A percentile compares a stretch with the other conserved stretches of the same genome.
Conservation (phyloP, 2,888 invertebrate genomes). For the Stenolophus ochropezus region DNA sequence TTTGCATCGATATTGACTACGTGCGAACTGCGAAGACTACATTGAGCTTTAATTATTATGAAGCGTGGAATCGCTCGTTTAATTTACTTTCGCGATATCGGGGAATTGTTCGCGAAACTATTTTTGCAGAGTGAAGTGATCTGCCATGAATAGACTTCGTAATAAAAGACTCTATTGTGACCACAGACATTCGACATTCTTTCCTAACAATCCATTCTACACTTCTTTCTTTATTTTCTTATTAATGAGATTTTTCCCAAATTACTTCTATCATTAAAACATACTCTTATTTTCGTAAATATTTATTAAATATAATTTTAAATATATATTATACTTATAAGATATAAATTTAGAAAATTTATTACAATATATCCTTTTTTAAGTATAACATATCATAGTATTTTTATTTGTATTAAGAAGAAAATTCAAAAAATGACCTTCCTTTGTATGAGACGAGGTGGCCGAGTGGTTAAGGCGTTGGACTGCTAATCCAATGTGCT, state of each 20-base stretch:
- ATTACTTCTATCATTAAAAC: neutral
- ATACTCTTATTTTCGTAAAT: neutral
- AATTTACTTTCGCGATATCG: conserved; percentile 52
- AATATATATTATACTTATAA: neutral
- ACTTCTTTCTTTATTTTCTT: conserved; percentile 33
- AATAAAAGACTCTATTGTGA: conserved; percentile 58
- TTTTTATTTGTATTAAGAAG: neutral
- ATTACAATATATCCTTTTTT: neutral
- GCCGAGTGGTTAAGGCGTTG: conserved; percentile 81
- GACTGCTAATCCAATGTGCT: conserved; percentile 81
- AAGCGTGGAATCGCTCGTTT: conserved; percentile 19
- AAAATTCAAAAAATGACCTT: neutral
- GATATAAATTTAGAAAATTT: too few species aligned
- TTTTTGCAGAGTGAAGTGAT: conserved; percentile 51
- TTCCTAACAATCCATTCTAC: conserved; percentile 52
- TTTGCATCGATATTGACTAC: conserved; percentile 59
- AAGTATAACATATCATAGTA: neutral
- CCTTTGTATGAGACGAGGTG: conserved; percentile 73
- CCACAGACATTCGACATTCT: conserved; percentile 55
- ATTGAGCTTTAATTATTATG: conserved; percentile 57
- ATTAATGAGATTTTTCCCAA: conserved; percentile 39
- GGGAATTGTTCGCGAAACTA: conserved; percentile 57
- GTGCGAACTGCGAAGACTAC: conserved; percentile 44
- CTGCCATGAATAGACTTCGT: conserved; percentile 50
- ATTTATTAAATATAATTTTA: too few species aligned